Conservation (phyloP, 2,888 invertebrate genomes). For the Synergus umbraculus region DNA sequence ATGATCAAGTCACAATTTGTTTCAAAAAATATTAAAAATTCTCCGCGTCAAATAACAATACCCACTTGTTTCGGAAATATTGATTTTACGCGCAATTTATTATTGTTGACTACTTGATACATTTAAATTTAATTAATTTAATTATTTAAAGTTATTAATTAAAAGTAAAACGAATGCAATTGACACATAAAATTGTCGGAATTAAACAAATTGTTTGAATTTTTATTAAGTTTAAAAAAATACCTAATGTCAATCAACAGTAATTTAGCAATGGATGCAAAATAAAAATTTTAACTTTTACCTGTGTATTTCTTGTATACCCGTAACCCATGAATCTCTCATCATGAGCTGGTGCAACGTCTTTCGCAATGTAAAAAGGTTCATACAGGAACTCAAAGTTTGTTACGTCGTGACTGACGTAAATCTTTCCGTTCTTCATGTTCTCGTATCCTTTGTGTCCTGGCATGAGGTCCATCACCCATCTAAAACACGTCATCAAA, state of each 20-base stretch:
- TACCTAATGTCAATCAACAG: background rate
- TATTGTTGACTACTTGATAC: background rate
- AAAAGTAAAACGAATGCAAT: background rate
- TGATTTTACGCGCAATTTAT: background rate
- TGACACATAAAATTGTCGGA: background rate
- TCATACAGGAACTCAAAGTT: slow-evolving; percentile 90
- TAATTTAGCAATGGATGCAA: background rate
- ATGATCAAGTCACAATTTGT: background rate
- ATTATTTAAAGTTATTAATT: no score
- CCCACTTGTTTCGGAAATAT: background rate
- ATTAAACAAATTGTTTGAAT: background rate
- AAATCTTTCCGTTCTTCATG: slow-evolving; percentile 81
- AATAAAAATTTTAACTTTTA: slow-evolving; percentile 69
- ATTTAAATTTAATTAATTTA: background rate
- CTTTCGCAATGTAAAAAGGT: slow-evolving; percentile 92
- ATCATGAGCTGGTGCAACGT: slow-evolving; percentile 90
- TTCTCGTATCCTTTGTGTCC: slow-evolving; percentile 80
- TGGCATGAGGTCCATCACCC: slow-evolving; percentile 69
- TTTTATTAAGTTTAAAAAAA: no score
- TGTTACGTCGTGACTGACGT: slow-evolving; percentile 91
- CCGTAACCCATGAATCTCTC: slow-evolving; percentile 95
- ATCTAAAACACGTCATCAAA: slow-evolving; percentile 62
- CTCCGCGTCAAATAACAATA: background rate
- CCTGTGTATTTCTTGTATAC: slow-evolving; percentile 95
- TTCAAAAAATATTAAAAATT: background rate